Evolutionary conservation across 2,113 vertebrate genomes (phyloP).

Genomic region (Mormoops blainvillei): DNA sequence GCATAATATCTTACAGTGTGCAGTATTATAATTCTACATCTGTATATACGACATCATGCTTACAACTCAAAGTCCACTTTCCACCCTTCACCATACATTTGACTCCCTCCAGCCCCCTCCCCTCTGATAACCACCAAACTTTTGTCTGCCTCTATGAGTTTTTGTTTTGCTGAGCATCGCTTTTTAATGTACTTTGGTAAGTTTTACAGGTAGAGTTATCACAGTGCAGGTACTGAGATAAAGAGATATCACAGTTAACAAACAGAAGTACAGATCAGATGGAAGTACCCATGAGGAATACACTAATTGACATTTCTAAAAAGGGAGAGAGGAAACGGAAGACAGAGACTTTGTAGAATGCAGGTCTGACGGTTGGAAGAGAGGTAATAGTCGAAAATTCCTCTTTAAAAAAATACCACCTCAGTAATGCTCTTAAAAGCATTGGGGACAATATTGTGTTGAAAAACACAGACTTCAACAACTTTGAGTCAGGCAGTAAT

Average conservation of each 20-base stretch:
- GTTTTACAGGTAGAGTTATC: not conserved
- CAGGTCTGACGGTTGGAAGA: not conserved
- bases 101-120: not conserved
- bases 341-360: not conserved
- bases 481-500: not conserved
- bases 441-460: not conserved
- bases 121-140: not conserved
- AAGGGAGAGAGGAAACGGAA: not conserved
- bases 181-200: not conserved
- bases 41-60: not conserved
- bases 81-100: not conserved
- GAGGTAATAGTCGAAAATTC: not conserved
- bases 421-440: not conserved
- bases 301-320: not conserved
- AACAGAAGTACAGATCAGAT: not conserved
- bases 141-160: not conserved
- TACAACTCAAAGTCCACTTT: not conserved
- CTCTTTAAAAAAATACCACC: not conserved
- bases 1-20: not conserved
- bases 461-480: not conserved
- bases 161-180: not conserved
- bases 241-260: not conserved
- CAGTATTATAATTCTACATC: not conserved
- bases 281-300: not conserved
- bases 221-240: not conserved